Evolutionary conservation across 2,797 vertebrate species (phyloP).

Genomic region (Alouatta caraya): DNA sequence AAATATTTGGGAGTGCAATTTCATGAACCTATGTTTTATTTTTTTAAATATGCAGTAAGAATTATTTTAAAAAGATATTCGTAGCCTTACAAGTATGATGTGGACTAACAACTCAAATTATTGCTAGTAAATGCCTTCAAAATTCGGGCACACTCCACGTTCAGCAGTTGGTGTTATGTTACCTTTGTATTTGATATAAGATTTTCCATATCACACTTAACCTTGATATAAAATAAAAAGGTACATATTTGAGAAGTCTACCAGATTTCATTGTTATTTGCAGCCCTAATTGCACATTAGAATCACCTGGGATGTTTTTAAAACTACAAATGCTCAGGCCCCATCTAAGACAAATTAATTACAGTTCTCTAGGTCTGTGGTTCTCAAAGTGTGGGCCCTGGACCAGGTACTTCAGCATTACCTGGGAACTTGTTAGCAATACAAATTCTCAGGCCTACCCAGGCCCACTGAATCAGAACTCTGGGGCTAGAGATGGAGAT

Average conservation of each 20-base stretch:
- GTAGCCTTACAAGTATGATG: neutral
- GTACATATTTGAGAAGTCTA: neutral
- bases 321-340: neutral
- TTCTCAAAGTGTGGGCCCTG: neutral
- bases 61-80: slow-evolving; percentile 51
- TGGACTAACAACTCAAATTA: slow-evolving; percentile 20
- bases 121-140: slow-evolving; percentile 9
- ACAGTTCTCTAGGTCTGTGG: neutral
- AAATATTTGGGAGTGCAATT: neutral
- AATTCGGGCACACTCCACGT: slow-evolving; percentile 23
- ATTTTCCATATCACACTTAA: slow-evolving; percentile 16
- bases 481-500: neutral
- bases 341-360: neutral
- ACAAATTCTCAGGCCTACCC: neutral
- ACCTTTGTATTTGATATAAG: neutral
- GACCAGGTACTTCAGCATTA: neutral
- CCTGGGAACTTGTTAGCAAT: neutral
- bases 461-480: neutral
- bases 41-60: neutral
- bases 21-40: neutral
- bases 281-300: neutral
- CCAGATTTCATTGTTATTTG: neutral
- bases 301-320: neutral
- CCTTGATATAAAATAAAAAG: neutral
- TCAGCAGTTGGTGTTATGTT: neutral